Evolutionary conservation across 2,888 invertebrate species (phyloP).

Genomic region (Acanthosepion lycidas): DNA sequence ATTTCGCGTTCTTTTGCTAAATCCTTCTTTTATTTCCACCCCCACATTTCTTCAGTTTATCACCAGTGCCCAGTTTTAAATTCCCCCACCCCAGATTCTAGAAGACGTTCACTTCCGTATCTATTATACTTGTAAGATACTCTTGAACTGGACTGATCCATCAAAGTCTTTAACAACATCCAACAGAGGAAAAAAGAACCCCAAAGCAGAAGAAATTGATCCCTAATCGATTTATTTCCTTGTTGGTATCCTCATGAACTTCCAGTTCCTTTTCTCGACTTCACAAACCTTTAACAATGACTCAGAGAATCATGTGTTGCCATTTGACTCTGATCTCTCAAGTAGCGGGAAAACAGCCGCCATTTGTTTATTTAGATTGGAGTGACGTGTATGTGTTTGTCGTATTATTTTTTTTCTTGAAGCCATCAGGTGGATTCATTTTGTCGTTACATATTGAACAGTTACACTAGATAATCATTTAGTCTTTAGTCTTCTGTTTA

Average conservation of each 20-base stretch:
- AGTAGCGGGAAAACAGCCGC: not conserved
- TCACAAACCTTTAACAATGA: conserved; percentile 16
- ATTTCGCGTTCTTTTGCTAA: too few relatives aligned
- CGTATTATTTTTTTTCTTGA: not conserved
- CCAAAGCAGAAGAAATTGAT: not conserved
- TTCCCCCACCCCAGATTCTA: too few relatives aligned
- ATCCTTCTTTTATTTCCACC: too few relatives aligned
- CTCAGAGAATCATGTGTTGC: not conserved
- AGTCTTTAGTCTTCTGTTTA: not conserved
- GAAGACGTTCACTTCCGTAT: too few relatives aligned
- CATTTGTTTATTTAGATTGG: not conserved
- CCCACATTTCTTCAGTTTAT: too few relatives aligned
- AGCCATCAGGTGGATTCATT: not conserved
- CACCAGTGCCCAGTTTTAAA: too few relatives aligned
- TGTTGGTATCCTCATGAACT: not conserved
- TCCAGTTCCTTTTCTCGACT: not conserved
- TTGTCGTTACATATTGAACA: not conserved
- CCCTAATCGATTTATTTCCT: not conserved
- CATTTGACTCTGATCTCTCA: not conserved
- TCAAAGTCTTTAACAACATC: too few relatives aligned
- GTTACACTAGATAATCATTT: not conserved
- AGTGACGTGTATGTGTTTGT: not conserved
- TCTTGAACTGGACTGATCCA: too few relatives aligned
- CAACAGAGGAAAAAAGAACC: not conserved
- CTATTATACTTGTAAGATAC: too few relatives aligned